Percentiles rank a stretch among this genome's conserved stretches.
These are phyloP conservation scores for Penelope pileata DNA, from an alignment of 2,113 vertebrate species.

Conservation along the genomic window DNA sequence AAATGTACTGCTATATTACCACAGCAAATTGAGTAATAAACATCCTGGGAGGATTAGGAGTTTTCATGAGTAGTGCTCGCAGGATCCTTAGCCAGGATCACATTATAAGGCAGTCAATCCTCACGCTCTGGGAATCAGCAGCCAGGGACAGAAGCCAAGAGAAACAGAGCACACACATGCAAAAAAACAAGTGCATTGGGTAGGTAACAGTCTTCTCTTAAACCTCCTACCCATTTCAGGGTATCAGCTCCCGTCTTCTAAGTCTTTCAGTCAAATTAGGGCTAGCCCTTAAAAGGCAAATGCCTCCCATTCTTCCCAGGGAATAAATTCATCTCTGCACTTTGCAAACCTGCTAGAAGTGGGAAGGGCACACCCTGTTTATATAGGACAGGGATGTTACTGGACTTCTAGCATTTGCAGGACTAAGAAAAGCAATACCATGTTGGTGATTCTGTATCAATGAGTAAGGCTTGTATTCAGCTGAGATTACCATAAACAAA, in stretches of 20 bases:
- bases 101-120: not conserved
- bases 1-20: not conserved
- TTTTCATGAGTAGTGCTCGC: conserved; percentile 16
- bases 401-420: not conserved
- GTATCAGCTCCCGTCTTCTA: not conserved
- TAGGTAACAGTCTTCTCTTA: not conserved
- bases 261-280: not conserved
- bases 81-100: not conserved
- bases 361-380: not conserved
- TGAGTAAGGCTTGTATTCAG: not conserved
- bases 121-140: not conserved
- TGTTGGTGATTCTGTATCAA: not conserved
- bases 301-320: not conserved
- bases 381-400: not conserved
- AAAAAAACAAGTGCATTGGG: not conserved
- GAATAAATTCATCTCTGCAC: not conserved
- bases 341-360: not conserved
- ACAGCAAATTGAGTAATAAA: conserved; percentile 11
- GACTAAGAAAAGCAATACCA: not conserved
- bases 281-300: not conserved
- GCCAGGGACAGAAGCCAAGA: not conserved
- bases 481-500: not conserved
- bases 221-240: not conserved
- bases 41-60: not conserved
- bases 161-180: not conserved